phyloP scores from a whole-genome alignment of 2,113 vertebrate species.

The Campylomormyrus tamandua region DNA sequence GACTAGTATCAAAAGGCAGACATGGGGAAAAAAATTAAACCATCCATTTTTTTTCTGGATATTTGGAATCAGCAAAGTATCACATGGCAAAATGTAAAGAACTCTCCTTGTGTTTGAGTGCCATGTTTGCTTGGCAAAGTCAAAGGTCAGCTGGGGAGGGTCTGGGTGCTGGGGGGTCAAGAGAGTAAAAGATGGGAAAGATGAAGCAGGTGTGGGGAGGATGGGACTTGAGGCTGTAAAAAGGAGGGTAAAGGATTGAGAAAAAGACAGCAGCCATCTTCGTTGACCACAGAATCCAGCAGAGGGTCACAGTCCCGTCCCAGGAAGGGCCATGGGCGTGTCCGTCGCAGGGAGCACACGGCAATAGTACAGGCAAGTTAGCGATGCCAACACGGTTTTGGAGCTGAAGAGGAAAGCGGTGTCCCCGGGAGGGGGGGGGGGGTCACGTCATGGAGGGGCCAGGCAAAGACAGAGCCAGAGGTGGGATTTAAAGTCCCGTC shows the following conservation, averaged over 20 bases:
- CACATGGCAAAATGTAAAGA: background rate
- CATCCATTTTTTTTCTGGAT: background rate
- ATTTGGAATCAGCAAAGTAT: background rate
- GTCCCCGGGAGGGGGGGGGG: background rate
- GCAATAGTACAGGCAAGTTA: background rate
- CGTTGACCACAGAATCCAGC: background rate
- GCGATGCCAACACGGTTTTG: background rate
- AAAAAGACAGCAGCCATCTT: background rate
- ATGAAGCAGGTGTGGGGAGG: background rate
- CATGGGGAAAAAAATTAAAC: background rate
- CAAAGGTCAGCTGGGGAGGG: background rate
- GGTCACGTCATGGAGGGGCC: background rate
- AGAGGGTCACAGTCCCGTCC: background rate
- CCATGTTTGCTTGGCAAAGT: background rate
- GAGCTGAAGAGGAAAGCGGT: background rate
- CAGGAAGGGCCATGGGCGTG: background rate
- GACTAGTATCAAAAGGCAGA: background rate
- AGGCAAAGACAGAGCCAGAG: background rate
- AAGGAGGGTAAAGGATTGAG: background rate
- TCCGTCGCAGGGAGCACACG: background rate
- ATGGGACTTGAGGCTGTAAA: background rate
- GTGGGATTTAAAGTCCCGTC: background rate
- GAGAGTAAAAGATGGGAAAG: background rate
- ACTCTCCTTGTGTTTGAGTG: background rate
- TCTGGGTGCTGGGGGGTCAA: background rate